A percentile compares a stretch with the other conserved stretches of the same genome.
These are phyloP conservation scores for Epinephelus fuscoguttatus DNA, from an alignment of 2,113 vertebrate species.

Conservation along the genomic window DNA sequence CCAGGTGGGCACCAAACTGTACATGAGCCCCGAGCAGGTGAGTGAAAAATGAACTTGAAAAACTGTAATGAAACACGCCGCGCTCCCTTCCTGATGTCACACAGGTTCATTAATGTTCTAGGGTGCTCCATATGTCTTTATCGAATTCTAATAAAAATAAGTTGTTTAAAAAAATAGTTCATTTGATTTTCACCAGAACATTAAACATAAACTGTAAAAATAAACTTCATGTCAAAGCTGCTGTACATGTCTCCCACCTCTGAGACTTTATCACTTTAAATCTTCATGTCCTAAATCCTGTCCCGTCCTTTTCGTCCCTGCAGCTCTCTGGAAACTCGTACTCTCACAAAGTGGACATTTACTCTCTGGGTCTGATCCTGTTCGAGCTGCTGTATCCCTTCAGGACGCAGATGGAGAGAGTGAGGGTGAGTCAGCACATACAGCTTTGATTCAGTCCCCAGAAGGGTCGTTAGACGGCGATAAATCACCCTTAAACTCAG, in stretches of 20 bases:
- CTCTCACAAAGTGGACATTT: conserved; percentile 99
- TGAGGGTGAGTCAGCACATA: conserved; percentile 86
- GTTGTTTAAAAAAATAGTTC: no score
- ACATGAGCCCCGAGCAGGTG: conserved; percentile 99
- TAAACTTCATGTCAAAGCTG: not conserved
- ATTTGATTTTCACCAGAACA: not conserved
- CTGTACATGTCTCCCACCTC: no score
- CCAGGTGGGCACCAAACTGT: conserved; percentile 98
- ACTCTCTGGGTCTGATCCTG: conserved; percentile 96
- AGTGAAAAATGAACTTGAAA: conserved; percentile 28
- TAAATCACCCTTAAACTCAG: not conserved
- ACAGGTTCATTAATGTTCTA: no score
- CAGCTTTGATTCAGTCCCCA: not conserved
- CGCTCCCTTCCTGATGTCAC: no score
- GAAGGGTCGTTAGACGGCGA: not conserved
- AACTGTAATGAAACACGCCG: no score
- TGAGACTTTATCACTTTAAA: no score
- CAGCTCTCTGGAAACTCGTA: conserved; percentile 97
- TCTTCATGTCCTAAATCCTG: not conserved
- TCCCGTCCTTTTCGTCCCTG: not conserved
- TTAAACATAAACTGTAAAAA: not conserved
- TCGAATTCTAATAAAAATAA: no score
- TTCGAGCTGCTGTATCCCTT: conserved; percentile 98
- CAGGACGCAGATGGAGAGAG: conserved; percentile 97
- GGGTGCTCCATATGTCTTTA: no score